Percentiles rank a stretch among this genome's conserved stretches.
These are phyloP conservation scores for Zonitis immaculata DNA, from an alignment of 2,888 invertebrate genomes.

Conservation along the genomic window DNA sequence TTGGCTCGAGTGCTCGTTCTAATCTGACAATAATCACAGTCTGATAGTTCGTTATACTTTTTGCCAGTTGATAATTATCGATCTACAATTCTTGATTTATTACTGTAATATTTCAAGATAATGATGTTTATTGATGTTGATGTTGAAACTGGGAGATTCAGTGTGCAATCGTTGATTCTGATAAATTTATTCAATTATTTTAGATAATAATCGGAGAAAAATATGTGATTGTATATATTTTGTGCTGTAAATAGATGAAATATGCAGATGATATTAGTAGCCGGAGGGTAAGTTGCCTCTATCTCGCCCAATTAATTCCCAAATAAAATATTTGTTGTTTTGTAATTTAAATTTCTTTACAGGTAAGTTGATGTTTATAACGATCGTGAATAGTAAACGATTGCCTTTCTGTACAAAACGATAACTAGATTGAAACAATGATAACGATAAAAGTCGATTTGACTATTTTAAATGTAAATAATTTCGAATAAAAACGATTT, in stretches of 20 bases:
- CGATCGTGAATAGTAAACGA: no score
- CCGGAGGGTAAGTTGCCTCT: constrained; percentile 49
- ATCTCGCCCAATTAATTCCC: background rate
- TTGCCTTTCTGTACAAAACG: no score
- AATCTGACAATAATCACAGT: constrained; percentile 4
- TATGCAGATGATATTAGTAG: constrained; percentile 57
- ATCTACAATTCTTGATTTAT: constrained; percentile 13
- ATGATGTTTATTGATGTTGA: background rate
- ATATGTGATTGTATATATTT: constrained; percentile 8
- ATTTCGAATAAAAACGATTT: background rate
- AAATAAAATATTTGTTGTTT: no score
- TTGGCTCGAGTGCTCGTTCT: background rate
- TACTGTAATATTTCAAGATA: background rate
- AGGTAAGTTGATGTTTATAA: background rate
- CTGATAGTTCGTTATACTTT: constrained; percentile 5
- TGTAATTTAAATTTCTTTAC: background rate
- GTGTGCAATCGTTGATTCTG: no score
- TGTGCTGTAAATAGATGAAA: constrained; percentile 38
- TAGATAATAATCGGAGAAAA: no score
- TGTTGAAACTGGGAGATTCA: background rate
- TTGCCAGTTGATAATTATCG: constrained; percentile 11
- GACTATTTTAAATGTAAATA: background rate
- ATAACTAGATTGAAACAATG: no score
- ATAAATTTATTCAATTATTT: constrained; percentile 10
- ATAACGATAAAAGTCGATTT: background rate